Evolutionary conservation across 35 echinoderm and acorn worm species (phyloP).

Genomic region (Hemicentrotus pulcherrimus): DNA sequence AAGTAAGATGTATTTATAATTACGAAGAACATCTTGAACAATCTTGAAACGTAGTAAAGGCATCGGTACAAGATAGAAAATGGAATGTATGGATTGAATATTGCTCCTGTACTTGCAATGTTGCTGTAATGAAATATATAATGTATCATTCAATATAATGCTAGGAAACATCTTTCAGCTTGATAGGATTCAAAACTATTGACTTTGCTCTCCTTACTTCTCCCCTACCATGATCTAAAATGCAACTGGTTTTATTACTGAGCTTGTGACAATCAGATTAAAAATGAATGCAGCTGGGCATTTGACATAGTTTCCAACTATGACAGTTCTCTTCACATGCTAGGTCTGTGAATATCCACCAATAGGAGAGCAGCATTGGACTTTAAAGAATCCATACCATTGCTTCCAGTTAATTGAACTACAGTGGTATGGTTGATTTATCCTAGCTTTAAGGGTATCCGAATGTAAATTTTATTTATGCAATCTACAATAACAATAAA

Average conservation of each 20-base stretch:
- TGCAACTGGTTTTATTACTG: no score
- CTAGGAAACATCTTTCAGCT: background rate
- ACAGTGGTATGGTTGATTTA: no score
- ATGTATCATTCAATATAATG: background rate
- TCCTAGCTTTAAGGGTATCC: no score
- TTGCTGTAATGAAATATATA: background rate
- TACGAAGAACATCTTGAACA: background rate
- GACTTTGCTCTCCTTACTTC: background rate
- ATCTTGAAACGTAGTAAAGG: background rate
- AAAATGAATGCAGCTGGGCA: background rate
- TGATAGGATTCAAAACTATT: background rate
- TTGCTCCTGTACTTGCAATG: slow-evolving; percentile 10
- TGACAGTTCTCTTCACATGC: background rate
- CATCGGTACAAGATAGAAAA: background rate
- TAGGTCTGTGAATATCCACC: background rate
- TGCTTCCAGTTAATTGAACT: no score
- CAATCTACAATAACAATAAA: no score
- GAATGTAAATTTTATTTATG: no score
- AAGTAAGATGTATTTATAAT: background rate
- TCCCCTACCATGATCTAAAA: no score
- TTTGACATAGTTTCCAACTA: background rate
- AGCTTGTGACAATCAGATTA: no score
- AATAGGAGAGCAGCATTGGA: background rate
- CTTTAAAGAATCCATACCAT: no score
- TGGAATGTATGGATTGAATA: slow-evolving; percentile 3